Percentiles rank a stretch among this genome's conserved stretches.
Evolutionary conservation across 2,888 invertebrate genomes (phyloP).

Genomic region (Hydropsyche betteni): DNA sequence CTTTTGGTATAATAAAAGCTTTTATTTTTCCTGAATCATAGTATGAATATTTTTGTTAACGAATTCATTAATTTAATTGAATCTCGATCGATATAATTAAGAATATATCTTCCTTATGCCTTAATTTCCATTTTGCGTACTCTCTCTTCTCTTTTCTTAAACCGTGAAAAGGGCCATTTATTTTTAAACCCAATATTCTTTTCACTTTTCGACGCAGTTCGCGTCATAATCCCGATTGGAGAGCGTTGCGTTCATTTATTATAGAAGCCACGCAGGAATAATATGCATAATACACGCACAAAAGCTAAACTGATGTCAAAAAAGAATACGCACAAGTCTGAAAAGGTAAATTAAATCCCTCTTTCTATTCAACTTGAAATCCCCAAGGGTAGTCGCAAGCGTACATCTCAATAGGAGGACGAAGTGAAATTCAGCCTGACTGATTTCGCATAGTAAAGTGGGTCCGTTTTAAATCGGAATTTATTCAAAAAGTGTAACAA

Average conservation of each 20-base stretch:
- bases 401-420: slow-evolving; percentile 27
- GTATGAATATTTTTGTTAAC: too few relatives aligned
- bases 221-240: slow-evolving; percentile 13
- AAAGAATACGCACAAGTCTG: slow-evolving; percentile 32
- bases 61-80: too few relatives aligned
- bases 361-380: slow-evolving; percentile 23
- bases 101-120: too few relatives aligned
- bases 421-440: slow-evolving; percentile 31
- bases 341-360: slow-evolving; percentile 36
- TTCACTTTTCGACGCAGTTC: not conserved
- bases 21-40: too few relatives aligned
- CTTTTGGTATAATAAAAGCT: too few relatives aligned
- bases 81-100: too few relatives aligned
- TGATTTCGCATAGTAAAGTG: slow-evolving; percentile 28
- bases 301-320: slow-evolving; percentile 20
- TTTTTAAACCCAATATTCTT: too few relatives aligned
- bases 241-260: slow-evolving; percentile 4
- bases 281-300: slow-evolving; percentile 6
- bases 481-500: slow-evolving; percentile 20
- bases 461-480: slow-evolving; percentile 36
- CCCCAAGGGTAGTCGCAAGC: not conserved
- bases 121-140: too few relatives aligned
- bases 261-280: slow-evolving; percentile 18
- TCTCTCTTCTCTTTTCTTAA: too few relatives aligned
- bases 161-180: too few relatives aligned